Base-by-base conservation (phyloP, 64 coral and sea anemone species). In the Stylophora pistillata region DNA sequence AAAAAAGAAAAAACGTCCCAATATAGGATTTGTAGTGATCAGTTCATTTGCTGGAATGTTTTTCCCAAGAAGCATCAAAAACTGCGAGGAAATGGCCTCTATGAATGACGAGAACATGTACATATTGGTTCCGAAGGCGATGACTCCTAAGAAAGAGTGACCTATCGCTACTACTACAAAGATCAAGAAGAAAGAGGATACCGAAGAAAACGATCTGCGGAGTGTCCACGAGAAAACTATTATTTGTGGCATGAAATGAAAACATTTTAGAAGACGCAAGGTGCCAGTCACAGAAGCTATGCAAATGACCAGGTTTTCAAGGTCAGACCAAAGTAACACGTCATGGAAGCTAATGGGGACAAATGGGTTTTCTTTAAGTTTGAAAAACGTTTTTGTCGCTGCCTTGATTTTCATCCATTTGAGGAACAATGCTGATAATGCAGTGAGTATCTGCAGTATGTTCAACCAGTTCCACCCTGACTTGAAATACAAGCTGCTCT, bases 381-480 rank as follows among this genome's bases (percentile, higher is more conserved):
- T 26, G 23, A n/a, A 53, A 1, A 89, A 29, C 11, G 53, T 65
- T 69, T 30, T 68, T 10, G 56, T 15, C 10, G 55, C 32, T 52
- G 70, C 63, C 71, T 69, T 71, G 14, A 54, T 69, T 32, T 55
- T 28, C 71, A 78, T 29, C 21, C 65, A 56, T 17, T 89, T 18
- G 15, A 89, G 55, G 34, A 89, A n/a, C 30, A 89, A 55, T 70
- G 79, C 64, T 33, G 37, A 33, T 13, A 54, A 66, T 32, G 88
- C 88, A 9, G 76, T 78, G n/a, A 71, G 6, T 20, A 89, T 81
- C 59, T 80, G 66, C 4, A 61, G 13, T 15, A 89, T 33, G 21
- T 80, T 61, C 52, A 89, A 17, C 88, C 76, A 89, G 63, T 81
- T 89, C 88, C 76, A 89, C 30, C 30, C 18, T 9, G 77, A 32